phyloP scores from a whole-genome alignment of 2,888 invertebrate genomes.

The Lithosia quadra region DNA sequence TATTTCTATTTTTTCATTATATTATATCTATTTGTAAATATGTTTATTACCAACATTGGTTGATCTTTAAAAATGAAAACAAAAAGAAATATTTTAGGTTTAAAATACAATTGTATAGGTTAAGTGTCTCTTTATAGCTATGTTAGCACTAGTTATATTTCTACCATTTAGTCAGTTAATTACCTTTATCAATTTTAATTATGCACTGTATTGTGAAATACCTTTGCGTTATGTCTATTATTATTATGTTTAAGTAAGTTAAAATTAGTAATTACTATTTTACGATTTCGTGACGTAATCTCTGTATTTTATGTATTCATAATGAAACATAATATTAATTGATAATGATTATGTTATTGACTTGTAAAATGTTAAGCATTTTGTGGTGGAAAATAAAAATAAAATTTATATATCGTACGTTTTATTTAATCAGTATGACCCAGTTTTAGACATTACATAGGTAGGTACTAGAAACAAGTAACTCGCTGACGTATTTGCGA shows the following conservation, averaged over 20 bases:
- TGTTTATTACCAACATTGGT: constrained; percentile 20
- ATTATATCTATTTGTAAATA: constrained; percentile 46
- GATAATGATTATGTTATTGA: constrained; percentile 28
- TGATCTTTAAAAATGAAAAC: constrained; percentile 20
- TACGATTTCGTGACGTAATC: constrained; percentile 21
- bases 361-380: constrained; percentile 35
- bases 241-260: background rate
- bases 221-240: constrained; percentile 1
- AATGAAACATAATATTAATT: constrained; percentile 14
- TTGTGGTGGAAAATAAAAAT: constrained; percentile 50
- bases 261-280: constrained; percentile 22
- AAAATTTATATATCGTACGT: constrained; percentile 34
- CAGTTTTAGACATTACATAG: constrained; percentile 39
- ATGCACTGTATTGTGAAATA: constrained; percentile 7
- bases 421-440: constrained; percentile 43
- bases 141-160: constrained; percentile 7
- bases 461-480: too few relatives aligned
- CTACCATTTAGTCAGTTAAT: background rate
- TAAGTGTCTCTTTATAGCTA: constrained; percentile 31
- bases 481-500: constrained; percentile 11
- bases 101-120: constrained; percentile 20
- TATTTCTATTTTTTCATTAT: constrained; percentile 20
- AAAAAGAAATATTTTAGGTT: constrained; percentile 24
- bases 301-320: constrained; percentile 27
- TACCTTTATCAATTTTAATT: constrained; percentile 4